Base-by-base conservation (phyloP, 2,797 vertebrate species). In the Pseudochirops cupreus region DNA sequence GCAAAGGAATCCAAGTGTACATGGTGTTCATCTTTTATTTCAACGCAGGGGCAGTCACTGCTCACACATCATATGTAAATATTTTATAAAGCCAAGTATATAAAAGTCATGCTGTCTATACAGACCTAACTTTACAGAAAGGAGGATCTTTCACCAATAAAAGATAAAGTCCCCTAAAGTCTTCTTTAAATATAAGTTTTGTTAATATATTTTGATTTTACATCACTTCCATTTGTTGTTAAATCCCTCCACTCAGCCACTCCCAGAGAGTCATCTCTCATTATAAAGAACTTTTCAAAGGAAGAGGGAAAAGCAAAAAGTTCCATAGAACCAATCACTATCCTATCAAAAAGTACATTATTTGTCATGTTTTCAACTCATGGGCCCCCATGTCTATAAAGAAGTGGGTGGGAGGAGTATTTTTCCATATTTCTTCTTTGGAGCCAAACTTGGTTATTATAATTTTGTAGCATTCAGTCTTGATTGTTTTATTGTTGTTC, bases 21-120 rank as follows among this genome's bases (percentile, higher is more conserved):
- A 95, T 21, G 62, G 46, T 82, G 53, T 7, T 56, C 90, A 55
- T n/a, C 91, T 92, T 93, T 9, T 55, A 56, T 94, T 74, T 93
- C 91, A 58, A n/a, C 33, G 53, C 3, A 46, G 54, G 39, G 39
- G 46, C 14, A 95, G 33, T 57, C 39, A 94, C 90, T 91, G 74
- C 91, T 89, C 95, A 91, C 21, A 54, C 59, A 56, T 58, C 18
- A 82, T 82, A 82, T 82, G 74, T 2, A 58, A 52, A 52, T 52
- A 52, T 52, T 52, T 29, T 1, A 10, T 10, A n/a, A 56, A 91
- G 26, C 18, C 39, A 24, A 39, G 29, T 82, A 16, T 82, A 16
- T 39, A 24, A 46, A 46, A 39, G 0, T 0, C 6, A 24, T 82
- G 7, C 67, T 9, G 18, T 39, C n/a, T 82, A 0, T 46, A 14